Base-by-base conservation (phyloP, 2,888 invertebrate genomes). In the Antheraea yamamai region DNA sequence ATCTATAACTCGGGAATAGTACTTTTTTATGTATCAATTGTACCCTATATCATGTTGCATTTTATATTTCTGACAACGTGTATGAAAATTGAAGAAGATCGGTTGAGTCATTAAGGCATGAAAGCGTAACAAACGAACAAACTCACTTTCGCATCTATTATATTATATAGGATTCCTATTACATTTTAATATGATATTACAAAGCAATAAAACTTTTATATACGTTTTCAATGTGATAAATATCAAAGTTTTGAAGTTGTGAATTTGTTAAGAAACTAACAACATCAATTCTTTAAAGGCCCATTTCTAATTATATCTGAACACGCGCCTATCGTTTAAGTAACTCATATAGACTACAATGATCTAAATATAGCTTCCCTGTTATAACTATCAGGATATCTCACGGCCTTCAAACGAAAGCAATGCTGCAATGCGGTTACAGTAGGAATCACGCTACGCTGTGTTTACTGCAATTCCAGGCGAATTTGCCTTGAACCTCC, bases 361-460 rank as follows among this genome's bases (percentile, higher is more conserved):
- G 30, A 30, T 80, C 82, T 84, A 83, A 84, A 84, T 80, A 82
- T 82, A 84, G 77, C 76, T 74, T 74, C 73, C 78, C 66, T 66
- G 10, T 64, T 26, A 77, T 78, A 80, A 84, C 82, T 83, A 88
- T 88, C 91, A 92, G 91, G 92, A 92, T 90, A 89, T 82, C 76
- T 82, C 78, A 76, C 80, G 89, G 84, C 93, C 93, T 93, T 92
- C 87, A 74, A 78, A 76, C 73, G 75, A 79, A 84, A 84, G 81
- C 85, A 84, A 83, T 88, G 88, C 89, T 93, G 93, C 94, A 93
- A 83, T 94, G 94, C 93, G 90, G 93, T 81, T 79, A 66, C 64
- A 78, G 74, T 79, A 78, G 81, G 79, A 84, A 90, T 89, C 92
- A 93, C 93, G 92, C 92, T 86, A 92, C 78, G 83, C 82, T 85